Conservation (phyloP, 2,113 vertebrate genomes). For the Perccottus glenii region DNA sequence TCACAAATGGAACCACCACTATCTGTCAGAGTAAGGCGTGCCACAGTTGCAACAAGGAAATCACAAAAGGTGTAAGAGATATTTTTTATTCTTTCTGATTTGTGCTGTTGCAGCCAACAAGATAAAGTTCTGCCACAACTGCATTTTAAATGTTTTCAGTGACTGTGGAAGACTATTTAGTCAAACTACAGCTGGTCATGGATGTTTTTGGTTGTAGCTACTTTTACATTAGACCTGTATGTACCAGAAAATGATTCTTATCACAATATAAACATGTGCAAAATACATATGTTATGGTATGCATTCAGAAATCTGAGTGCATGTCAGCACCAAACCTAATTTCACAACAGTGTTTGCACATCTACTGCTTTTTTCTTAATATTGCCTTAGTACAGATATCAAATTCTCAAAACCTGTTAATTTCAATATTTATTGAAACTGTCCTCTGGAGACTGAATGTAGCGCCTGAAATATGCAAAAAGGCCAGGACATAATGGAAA, state of each 20-base stretch:
- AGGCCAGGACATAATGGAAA: conserved; percentile 18
- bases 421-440: not conserved
- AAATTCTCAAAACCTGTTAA: not conserved
- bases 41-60: conserved; percentile 14
- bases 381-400: no score
- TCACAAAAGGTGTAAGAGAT: not conserved
- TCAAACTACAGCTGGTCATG: not conserved
- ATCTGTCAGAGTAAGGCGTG: conserved; percentile 11
- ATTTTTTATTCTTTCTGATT: not conserved
- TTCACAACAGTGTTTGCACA: no score
- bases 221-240: not conserved
- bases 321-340: no score
- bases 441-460: not conserved
- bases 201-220: not conserved
- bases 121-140: not conserved
- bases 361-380: no score
- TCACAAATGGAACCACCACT: conserved; percentile 46
- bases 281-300: no score
- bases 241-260: not conserved
- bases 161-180: not conserved
- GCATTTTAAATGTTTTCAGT: not conserved
- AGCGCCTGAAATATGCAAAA: conserved; percentile 13
- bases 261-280: no score
- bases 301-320: no score
- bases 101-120: not conserved